Evolutionary conservation across 2,888 invertebrate genomes (phyloP).

Genomic region (Fragum sueziense): DNA sequence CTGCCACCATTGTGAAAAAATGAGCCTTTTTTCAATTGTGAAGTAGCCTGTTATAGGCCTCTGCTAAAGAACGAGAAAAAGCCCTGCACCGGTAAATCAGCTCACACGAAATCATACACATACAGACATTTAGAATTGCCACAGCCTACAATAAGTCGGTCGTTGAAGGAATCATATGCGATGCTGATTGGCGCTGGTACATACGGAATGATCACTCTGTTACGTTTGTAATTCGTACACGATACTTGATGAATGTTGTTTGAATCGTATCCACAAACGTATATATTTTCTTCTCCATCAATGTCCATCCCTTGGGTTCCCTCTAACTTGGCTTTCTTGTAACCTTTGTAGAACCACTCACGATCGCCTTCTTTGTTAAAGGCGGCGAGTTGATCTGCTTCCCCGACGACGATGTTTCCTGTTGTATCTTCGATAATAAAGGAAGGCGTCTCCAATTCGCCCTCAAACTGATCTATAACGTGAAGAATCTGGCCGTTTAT

Average conservation of each 20-base stretch:
- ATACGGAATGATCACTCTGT: neutral
- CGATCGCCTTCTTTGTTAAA: neutral
- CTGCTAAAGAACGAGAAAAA: too few relatives aligned
- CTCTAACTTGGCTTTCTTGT: neutral
- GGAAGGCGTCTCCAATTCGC: neutral
- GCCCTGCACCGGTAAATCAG: too few relatives aligned
- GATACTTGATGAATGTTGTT: conserved; percentile 15
- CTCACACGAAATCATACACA: neutral
- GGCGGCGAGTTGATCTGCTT: neutral
- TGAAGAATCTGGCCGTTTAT: neutral
- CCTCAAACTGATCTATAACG: neutral
- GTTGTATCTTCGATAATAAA: neutral
- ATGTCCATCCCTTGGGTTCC: neutral
- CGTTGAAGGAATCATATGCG: neutral
- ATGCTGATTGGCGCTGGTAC: neutral
- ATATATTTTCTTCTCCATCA: neutral
- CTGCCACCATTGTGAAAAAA: too few relatives aligned
- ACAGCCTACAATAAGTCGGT: conserved; percentile 1
- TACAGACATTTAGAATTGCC: neutral
- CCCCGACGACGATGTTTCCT: neutral
- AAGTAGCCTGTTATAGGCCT: too few relatives aligned
- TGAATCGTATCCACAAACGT: neutral
- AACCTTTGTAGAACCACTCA: neutral
- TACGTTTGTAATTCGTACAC: neutral
- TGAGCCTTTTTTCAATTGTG: too few relatives aligned